phyloP scores from a whole-genome alignment of 1,140 invertebrate genomes.

The Meloidogyne floridensis region DNA sequence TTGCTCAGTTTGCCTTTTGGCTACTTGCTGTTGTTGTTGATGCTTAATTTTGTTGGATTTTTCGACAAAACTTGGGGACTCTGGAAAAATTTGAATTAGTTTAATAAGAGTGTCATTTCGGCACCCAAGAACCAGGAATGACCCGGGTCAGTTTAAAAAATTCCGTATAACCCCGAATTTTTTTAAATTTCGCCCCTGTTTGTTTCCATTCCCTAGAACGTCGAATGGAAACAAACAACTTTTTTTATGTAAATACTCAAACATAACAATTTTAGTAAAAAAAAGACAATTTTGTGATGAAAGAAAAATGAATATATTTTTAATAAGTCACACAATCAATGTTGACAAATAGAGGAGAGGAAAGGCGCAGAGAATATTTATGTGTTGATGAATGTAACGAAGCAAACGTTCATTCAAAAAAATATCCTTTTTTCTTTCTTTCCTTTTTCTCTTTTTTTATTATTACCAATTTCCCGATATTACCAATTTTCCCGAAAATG shows the following conservation, averaged over 20 bases:
- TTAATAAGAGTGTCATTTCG: too few species aligned
- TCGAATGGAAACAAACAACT: too few species aligned
- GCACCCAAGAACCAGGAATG: too few species aligned
- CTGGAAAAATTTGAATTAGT: neutral
- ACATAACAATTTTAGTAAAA: too few species aligned
- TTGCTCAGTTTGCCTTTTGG: neutral
- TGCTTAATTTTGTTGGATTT: neutral
- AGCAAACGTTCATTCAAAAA: neutral
- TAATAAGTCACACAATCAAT: neutral
- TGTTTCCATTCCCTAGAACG: too few species aligned
- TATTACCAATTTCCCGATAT: neutral
- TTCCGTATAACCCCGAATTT: too few species aligned
- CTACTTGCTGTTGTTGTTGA: neutral
- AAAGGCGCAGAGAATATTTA: neutral
- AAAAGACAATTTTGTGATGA: neutral
- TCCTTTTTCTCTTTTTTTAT: neutral
- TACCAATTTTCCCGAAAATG: neutral
- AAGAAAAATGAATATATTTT: neutral
- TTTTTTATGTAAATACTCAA: too few species aligned
- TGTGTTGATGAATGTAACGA: slow-evolving; percentile 4
- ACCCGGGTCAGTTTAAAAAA: too few species aligned
- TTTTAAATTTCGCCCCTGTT: too few species aligned
- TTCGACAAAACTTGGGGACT: neutral
- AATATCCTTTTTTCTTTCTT: neutral
- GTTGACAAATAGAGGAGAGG: neutral